Evolutionary conservation across 2,797 vertebrate species (phyloP), one percentile per base, ranked within the genome.

Genomic region (Coccyzus lansbergi): DNA sequence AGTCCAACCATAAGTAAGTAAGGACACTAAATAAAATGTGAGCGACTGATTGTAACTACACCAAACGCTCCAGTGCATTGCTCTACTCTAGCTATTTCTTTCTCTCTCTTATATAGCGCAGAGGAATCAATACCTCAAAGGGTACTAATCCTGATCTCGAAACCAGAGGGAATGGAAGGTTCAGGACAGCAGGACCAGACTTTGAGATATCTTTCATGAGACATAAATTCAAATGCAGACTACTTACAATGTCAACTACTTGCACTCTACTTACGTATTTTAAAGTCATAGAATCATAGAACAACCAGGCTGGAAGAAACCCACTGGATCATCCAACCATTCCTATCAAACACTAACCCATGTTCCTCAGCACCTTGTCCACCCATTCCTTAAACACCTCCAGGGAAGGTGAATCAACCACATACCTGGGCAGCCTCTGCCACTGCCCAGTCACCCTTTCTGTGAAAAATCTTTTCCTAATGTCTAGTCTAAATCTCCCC

Each of bases 141-240:
- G 40, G 56, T 75, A 76, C 28, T 56, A 87, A 44, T 52, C 36
- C 36, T 93, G 52, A 74, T 74, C 16, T 48, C 16, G 81, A 21
- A 88, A 76, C 25, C 38, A 3, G 2, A 83, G 10, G 22, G 34
- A 72, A 75, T 31, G 38, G 34, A 69, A 91, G 18, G 36, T 18
- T 16, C 4, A 9, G 46, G 9, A 51, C 40, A 83, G 33, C 24
- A 91, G 59, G 20, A 88, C 5, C 58, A 63, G 44, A 38, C 21
- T 78, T 72, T 84, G 53, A 60, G 80, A 70, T 82, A 88, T 76
- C 49, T 82, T 88, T 76, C 49, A 63, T 4, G 11, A 64, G 49
- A 86, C 63, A 79, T 29, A 20, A 92, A 93, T 40, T 90, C 78
- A 92, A 91, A 59, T 63, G 60, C 70, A 88, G 56, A 76, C 26